Evolutionary conservation across 2,797 vertebrate genomes (phyloP), one percentile per base, ranked within the genome.

Genomic region (Pangasius sanitwongsei): DNA sequence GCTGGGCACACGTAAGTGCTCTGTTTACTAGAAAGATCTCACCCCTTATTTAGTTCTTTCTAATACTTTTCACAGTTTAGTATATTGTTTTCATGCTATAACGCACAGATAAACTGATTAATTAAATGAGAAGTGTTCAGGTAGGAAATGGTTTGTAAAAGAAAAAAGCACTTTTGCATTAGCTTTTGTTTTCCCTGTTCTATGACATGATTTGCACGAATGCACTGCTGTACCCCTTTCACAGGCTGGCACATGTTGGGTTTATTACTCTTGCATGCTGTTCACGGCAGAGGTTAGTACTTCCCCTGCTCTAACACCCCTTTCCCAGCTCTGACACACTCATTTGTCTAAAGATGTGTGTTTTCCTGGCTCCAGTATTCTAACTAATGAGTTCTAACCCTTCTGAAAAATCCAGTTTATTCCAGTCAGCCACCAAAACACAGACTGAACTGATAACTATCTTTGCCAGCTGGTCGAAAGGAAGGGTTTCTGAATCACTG

Each of bases 221-320:
- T 5, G 16, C 63, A n/a, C 63, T 70, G 41, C 48, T 53, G 2
- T 69, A 53, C 61, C 67, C 11, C 31, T 28, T 65, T 57, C 44
- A 72, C 84, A 72, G 25, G 84, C 84, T 85, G 67, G n/a, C 48
- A 74, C 67, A 86, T 28, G 84, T 86, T 74, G 55, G 48, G 85
- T 59, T 86, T 86, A 44, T 61, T 59, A 59, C 50, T 85, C 50
- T 2, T 11, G 2, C 70, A 55, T 7, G 6, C 18, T 23, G 83
- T 23, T 53, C 2, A 20, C 6, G 48, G 6, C 44, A 53, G 28
- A 37, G 84, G 53, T 57, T 86, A 41, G 50, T 41, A 37, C 70
- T 61, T 59, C 53, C 50, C 25, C 15, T 72, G 20, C n/a, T 72
- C 31, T 16, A 57, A 41, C 84, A 74, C 69, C 50, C 23, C 2